Evolutionary conservation across 1,140 invertebrate genomes (phyloP).

Genomic region (Mizuhopecten yessoensis): DNA sequence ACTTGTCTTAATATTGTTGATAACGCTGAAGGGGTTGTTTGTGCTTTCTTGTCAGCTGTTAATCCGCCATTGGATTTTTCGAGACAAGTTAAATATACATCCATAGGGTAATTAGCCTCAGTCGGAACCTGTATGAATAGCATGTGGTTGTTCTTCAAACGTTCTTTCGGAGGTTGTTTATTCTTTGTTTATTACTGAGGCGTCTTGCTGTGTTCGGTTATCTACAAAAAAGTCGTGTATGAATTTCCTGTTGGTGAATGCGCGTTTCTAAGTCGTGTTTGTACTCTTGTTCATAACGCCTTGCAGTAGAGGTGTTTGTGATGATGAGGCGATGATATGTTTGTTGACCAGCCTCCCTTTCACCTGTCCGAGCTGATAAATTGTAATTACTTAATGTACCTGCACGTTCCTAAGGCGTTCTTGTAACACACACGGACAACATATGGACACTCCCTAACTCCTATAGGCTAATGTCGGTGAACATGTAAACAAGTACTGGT

Average conservation of each 20-base stretch:
- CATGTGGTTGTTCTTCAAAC: neutral
- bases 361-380: slow-evolving; percentile 21
- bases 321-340: neutral
- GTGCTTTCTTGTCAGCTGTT: neutral
- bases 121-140: neutral
- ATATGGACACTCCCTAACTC: neutral
- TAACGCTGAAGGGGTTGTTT: neutral
- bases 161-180: neutral
- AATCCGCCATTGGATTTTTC: neutral
- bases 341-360: neutral
- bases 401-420: neutral
- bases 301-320: neutral
- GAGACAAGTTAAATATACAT: neutral
- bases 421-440: neutral
- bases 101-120: neutral
- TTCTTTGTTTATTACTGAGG: too few relatives aligned
- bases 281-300: too few relatives aligned
- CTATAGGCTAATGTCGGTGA: neutral
- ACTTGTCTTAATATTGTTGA: neutral
- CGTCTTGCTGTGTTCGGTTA: neutral
- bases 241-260: neutral
- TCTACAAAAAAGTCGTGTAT: neutral
- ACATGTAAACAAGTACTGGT: neutral
- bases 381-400: neutral
- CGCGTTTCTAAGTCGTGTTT: neutral